These are phyloP conservation scores for Heliconius congener DNA, from an alignment of 1,140 invertebrate genomes.

Conservation along the genomic window DNA sequence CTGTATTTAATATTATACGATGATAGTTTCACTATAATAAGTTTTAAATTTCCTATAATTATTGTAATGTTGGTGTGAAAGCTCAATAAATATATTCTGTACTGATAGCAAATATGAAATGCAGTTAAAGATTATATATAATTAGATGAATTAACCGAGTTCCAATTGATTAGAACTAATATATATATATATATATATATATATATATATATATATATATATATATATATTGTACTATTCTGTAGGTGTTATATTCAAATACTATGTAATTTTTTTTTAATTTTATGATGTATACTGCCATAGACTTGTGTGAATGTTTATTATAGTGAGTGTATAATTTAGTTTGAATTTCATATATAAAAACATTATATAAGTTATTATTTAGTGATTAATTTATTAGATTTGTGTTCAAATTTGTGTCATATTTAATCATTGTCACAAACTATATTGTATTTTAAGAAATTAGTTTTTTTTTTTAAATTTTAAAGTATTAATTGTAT, in stretches of 20 bases:
- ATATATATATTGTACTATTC: too few species aligned
- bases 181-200: too few species aligned
- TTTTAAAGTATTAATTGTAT: constrained; percentile 62
- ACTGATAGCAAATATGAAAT: background rate
- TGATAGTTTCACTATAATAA: background rate
- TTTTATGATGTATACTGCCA: constrained; percentile 29
- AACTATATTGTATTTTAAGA: constrained; percentile 48
- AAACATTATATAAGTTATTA: constrained; percentile 34
- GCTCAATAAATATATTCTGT: background rate
- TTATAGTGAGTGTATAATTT: constrained; percentile 41
- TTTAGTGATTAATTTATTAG: constrained; percentile 53
- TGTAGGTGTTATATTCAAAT: too few species aligned
- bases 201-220: too few species aligned
- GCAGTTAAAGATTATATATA: too few species aligned
- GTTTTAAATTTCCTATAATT: constrained; percentile 1
- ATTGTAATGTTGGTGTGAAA: background rate
- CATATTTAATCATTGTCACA: constrained; percentile 74
- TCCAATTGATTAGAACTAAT: background rate
- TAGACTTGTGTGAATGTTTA: constrained; percentile 44
- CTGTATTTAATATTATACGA: background rate
- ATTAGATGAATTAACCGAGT: too few species aligned
- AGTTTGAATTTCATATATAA: constrained; percentile 24
- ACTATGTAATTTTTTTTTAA: background rate
- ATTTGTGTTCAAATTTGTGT: constrained; percentile 79
- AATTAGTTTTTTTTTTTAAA: constrained; percentile 30